These are phyloP conservation scores for Zapornia atra DNA, from an alignment of 2,113 vertebrate genomes.

Conservation along the genomic window DNA sequence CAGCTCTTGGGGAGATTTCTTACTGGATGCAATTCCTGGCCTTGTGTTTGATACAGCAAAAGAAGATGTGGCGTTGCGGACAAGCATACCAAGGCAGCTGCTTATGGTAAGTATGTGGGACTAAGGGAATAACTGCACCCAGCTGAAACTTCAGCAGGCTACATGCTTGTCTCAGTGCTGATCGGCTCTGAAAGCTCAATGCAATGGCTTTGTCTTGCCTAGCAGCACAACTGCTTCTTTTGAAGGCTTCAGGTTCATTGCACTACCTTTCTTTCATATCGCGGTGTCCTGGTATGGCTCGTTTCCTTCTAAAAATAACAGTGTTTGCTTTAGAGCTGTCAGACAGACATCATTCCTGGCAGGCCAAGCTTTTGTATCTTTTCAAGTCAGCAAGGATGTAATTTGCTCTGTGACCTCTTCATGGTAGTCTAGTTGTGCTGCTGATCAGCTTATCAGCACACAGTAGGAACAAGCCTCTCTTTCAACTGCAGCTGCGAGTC, in stretches of 20 bases:
- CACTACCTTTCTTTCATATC: neutral
- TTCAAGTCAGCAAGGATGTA: neutral
- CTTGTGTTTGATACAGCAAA: constrained; percentile 83
- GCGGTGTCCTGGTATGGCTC: neutral
- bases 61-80: constrained; percentile 75
- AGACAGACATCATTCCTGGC: neutral
- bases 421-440: neutral
- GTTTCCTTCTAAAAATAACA: neutral
- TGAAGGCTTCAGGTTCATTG: neutral
- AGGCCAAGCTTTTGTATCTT: neutral
- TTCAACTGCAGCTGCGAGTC: neutral
- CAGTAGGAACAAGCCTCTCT: neutral
- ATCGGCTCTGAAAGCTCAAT: neutral
- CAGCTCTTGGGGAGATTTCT: constrained; percentile 90
- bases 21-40: constrained; percentile 85
- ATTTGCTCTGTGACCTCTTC: neutral
- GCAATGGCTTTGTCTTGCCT: neutral
- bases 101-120: constrained; percentile 77
- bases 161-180: neutral
- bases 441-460: neutral
- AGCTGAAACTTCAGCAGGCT: neutral
- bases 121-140: neutral
- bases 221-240: neutral
- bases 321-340: neutral
- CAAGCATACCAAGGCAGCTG: constrained; percentile 81